Evolutionary conservation across 2,797 vertebrate genomes (phyloP).

Genomic region (Argentina silus): DNA sequence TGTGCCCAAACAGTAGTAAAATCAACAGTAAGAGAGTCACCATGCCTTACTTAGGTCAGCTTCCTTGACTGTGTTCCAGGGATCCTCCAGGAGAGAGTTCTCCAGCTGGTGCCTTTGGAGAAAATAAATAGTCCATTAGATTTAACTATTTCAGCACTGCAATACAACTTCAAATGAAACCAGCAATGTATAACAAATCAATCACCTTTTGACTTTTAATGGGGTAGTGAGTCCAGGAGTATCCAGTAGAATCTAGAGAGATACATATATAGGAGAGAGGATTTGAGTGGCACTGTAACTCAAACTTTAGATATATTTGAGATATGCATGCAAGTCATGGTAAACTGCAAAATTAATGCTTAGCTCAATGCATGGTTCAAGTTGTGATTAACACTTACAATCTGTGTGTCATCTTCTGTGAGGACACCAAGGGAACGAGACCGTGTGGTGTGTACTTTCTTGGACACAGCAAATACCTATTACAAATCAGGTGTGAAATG

Average conservation of each 20-base stretch:
- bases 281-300: background rate
- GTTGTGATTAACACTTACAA: slow-evolving; percentile 72
- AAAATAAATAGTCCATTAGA: slow-evolving; percentile 20
- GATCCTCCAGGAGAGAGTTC: slow-evolving; percentile 85
- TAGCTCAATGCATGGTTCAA: background rate
- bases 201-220: slow-evolving; percentile 87
- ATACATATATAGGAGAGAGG: slow-evolving; percentile 19
- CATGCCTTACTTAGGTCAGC: slow-evolving; percentile 84
- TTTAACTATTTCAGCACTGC: background rate
- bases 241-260: slow-evolving; percentile 88
- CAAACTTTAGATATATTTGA: background rate
- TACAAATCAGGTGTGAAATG: slow-evolving; percentile 17
- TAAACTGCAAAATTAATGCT: background rate
- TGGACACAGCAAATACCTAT: slow-evolving; percentile 93
- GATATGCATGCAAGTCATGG: background rate
- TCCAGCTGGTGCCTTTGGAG: slow-evolving; percentile 88
- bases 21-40: background rate
- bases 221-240: slow-evolving; percentile 90
- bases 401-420: slow-evolving; percentile 84
- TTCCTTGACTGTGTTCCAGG: slow-evolving; percentile 84
- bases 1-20: slow-evolving; percentile 1
- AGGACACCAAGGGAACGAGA: slow-evolving; percentile 84
- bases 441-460: slow-evolving; percentile 94
- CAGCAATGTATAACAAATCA: background rate
- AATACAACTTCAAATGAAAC: background rate